phyloP scores from a whole-genome alignment of 2,888 invertebrate species.

The Microdon myrmicae region DNA sequence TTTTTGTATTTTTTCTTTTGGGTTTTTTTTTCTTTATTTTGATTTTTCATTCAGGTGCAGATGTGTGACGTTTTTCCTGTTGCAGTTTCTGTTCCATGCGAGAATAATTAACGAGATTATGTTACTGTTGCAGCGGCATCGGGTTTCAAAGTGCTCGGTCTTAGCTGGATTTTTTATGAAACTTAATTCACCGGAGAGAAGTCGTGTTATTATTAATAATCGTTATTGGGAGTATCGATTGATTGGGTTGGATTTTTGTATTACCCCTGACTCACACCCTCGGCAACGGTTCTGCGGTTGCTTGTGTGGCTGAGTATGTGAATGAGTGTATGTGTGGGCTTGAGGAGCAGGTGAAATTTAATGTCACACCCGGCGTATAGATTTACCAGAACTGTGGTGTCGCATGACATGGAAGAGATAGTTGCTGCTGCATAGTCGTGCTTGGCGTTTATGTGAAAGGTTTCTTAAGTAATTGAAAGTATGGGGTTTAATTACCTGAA shows the following conservation, averaged over 20 bases:
- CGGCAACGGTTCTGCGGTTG: too few species aligned
- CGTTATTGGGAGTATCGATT: constrained; percentile 40
- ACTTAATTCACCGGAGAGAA: constrained; percentile 39
- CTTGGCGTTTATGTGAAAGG: constrained; percentile 10
- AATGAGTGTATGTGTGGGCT: too few species aligned
- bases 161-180: constrained; percentile 38
- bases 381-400: constrained; percentile 19
- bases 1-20: neutral
- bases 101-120: constrained; percentile 46
- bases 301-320: too few species aligned
- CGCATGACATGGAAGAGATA: constrained; percentile 6
- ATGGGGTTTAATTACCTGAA: too few species aligned
- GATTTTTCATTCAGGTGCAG: too few species aligned
- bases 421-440: too few species aligned
- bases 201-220: constrained; percentile 40
- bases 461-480: too few species aligned
- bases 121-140: constrained; percentile 35
- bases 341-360: constrained; percentile 21
- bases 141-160: constrained; percentile 15
- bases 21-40: neutral
- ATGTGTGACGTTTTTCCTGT: neutral
- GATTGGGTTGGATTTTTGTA: constrained; percentile 6
- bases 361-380: constrained; percentile 30
- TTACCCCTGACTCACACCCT: constrained; percentile 9
- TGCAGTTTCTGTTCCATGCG: constrained; percentile 2